Base-by-base conservation (phyloP, 2,113 vertebrate species). In the Calidris pygmaea region DNA sequence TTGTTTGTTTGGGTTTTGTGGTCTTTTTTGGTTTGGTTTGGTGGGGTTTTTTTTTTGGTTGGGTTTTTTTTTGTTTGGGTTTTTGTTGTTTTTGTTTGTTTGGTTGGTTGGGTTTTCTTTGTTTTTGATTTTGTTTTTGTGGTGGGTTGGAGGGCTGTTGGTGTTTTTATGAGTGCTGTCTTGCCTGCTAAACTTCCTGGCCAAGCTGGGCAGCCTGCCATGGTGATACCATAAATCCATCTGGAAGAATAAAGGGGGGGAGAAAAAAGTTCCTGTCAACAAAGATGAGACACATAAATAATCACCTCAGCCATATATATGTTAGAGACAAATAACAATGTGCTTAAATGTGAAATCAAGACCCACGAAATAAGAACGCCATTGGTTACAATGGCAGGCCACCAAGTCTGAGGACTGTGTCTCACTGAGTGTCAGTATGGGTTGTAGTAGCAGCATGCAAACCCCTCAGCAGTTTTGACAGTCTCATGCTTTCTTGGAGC, bases 251-350 rank as follows among this genome's bases (percentile, higher is more conserved):
- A 92, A 92, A 59, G 45, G 30, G 62, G 45, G 29, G 62, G 79
- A 82, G 58, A 93, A 85, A 37, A 87, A 86, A 85, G 27, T 56
- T 95, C 10, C 27, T 89, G 68, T 91, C 83, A 82, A 75, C 70
- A 94, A 84, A 88, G 52, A 91, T 74, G 60, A 93, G 58, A 59
- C n/a, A 65, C 21, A 37, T 52, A 89, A 96, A 82, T 62, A 90
- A 59, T 73, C 5, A 18, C 73, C 73, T 90, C 56, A 71, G 58
- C 22, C 55, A 91, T 83, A 73, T 79, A 85, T 9, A 18, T 68
- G 14, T 84, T 58, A 88, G 41, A 81, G 35, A 60, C 6, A 68
- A 62, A 58, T 43, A 59, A 63, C 52, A 84, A 43, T 1, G 2
- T 85, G 10, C 10, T 95, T 90, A 86, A 91, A 83, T 66, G 30